These are phyloP conservation scores for Dolichotis patagonum DNA, from an alignment of 2,113 vertebrate species.

Conservation along the genomic window DNA sequence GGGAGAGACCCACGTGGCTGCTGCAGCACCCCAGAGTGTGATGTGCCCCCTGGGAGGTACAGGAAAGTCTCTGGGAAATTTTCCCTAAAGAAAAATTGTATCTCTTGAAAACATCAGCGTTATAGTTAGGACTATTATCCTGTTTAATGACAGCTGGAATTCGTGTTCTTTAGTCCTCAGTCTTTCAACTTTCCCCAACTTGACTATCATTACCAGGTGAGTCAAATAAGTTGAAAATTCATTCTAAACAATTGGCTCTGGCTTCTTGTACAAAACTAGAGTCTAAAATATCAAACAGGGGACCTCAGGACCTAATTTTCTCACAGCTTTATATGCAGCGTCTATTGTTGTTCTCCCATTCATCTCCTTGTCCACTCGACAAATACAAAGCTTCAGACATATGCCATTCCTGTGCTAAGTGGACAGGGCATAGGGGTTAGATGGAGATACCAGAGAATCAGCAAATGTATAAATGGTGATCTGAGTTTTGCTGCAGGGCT, in stretches of 20 bases:
- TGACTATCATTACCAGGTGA: background rate
- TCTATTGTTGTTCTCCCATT: background rate
- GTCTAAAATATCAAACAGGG: background rate
- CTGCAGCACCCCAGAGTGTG: accelerated
- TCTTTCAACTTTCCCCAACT: background rate
- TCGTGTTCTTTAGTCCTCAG: background rate
- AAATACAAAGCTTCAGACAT: background rate
- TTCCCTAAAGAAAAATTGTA: background rate
- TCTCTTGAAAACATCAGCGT: background rate
- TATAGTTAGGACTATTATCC: background rate
- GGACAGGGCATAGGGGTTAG: background rate
- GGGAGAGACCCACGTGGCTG: accelerated
- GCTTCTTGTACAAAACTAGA: background rate
- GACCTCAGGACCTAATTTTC: background rate
- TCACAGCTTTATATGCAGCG: background rate
- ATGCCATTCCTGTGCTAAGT: accelerated
- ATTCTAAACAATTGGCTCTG: background rate
- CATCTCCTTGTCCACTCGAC: background rate
- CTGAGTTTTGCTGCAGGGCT: background rate
- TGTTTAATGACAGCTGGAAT: background rate
- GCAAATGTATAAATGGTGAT: background rate
- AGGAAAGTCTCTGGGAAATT: background rate
- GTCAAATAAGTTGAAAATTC: background rate
- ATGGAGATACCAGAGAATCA: background rate
- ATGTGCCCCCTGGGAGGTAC: too few species aligned